These are phyloP conservation scores for Andinoacara biseriatus DNA, from an alignment of 2,113 vertebrate genomes.

Conservation along the genomic window DNA sequence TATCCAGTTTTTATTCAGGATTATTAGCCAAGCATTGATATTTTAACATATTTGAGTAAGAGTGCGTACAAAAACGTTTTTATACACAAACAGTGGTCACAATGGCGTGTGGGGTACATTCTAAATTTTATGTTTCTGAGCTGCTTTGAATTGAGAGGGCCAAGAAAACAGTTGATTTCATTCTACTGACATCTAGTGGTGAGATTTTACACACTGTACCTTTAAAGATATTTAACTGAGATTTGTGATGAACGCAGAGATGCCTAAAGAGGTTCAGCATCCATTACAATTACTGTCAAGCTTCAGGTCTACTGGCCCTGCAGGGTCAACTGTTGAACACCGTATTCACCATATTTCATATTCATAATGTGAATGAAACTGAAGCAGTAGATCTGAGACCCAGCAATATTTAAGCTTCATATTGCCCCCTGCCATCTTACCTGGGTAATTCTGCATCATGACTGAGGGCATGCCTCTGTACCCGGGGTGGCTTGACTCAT, in stretches of 20 bases:
- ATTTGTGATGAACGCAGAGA: not conserved
- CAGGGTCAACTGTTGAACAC: too few relatives aligned
- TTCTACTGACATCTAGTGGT: not conserved
- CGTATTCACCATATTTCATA: not conserved
- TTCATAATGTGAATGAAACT: not conserved
- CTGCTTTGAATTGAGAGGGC: not conserved
- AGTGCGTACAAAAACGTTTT: too few relatives aligned
- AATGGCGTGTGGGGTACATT: too few relatives aligned
- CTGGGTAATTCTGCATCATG: slow-evolving; percentile 99
- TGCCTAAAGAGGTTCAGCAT: not conserved
- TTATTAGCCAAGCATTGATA: too few relatives aligned
- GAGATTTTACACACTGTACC: too few relatives aligned
- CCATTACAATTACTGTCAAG: not conserved
- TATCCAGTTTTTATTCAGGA: too few relatives aligned
- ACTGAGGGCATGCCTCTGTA: slow-evolving; percentile 94
- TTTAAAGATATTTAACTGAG: not conserved
- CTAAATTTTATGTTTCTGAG: not conserved
- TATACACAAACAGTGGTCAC: too few relatives aligned
- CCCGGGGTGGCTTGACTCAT: slow-evolving; percentile 92
- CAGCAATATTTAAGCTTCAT: not conserved
- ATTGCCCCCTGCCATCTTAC: slow-evolving; percentile 68
- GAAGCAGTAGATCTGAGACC: not conserved
- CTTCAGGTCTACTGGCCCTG: not conserved
- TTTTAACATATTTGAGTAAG: too few relatives aligned
- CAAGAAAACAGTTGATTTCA: too few relatives aligned